A percentile compares a stretch with the other conserved stretches of the same genome.
Conservation (phyloP, 1,140 invertebrate genomes). For the Uloborus diversus region DNA sequence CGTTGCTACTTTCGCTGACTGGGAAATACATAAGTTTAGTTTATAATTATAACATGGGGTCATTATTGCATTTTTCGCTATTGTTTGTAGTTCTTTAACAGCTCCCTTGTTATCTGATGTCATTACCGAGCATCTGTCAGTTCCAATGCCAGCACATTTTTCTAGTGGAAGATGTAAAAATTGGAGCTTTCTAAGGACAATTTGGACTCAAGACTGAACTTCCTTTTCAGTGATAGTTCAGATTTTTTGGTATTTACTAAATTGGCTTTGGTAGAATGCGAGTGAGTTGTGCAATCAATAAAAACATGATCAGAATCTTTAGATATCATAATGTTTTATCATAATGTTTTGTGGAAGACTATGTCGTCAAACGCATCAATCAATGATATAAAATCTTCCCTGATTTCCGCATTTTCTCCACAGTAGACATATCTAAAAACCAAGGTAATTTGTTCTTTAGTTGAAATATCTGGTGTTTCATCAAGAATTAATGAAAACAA, state of each 20-base stretch:
- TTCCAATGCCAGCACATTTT: background rate
- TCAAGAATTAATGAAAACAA: background rate
- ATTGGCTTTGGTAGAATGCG: background rate
- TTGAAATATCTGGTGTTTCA: background rate
- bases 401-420: no score
- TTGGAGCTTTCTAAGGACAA: background rate
- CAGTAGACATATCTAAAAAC: background rate
- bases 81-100: background rate
- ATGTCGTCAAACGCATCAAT: background rate
- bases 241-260: background rate
- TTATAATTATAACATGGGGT: background rate
- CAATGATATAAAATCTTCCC: slow-evolving; percentile 12
- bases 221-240: background rate
- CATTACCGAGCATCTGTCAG: background rate
- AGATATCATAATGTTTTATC: no score
- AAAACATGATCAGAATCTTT: no score
- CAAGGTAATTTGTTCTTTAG: background rate
- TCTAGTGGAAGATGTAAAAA: background rate
- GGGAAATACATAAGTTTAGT: background rate
- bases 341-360: no score
- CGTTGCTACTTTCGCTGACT: background rate
- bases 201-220: background rate
- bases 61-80: background rate
- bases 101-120: background rate
- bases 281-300: no score